These are phyloP conservation scores for Urocynchramus pylzowi DNA, from an alignment of 2,113 vertebrate species.

Conservation along the genomic window DNA sequence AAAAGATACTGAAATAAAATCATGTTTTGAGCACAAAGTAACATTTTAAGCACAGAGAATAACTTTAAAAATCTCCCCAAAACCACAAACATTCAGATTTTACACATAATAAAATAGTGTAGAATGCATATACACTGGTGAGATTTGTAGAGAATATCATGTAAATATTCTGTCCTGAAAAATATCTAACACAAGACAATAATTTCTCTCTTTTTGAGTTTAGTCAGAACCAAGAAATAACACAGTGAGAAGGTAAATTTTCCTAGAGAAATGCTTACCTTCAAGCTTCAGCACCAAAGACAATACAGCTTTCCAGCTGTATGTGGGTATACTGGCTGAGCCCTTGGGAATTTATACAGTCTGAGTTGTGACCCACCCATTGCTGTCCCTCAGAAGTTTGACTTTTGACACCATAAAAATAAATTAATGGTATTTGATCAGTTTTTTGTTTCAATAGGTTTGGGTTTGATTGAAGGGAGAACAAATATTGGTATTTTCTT, in stretches of 20 bases:
- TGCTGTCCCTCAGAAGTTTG: not conserved
- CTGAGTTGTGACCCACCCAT: not conserved
- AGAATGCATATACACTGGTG: not conserved
- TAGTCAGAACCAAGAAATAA: not conserved
- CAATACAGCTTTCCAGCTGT: constrained; percentile 38
- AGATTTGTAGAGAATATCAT: not conserved
- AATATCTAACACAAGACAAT: not conserved
- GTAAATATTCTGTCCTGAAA: not conserved
- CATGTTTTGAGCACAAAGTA: not conserved
- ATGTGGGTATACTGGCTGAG: not conserved
- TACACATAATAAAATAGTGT: not conserved
- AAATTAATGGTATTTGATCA: not conserved
- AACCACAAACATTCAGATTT: not conserved
- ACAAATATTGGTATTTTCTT: constrained; percentile 7
- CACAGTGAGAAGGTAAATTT: not conserved
- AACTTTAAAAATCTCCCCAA: not conserved
- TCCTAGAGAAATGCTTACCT: constrained; percentile 15
- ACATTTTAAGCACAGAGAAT: not conserved
- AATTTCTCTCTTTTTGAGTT: not conserved
- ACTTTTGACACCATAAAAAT: constrained; percentile 15
- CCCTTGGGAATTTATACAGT: constrained; percentile 21
- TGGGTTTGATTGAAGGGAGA: not conserved
- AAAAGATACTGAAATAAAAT: not conserved
- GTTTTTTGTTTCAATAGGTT: not conserved
- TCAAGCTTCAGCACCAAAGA: not conserved